Base-by-base conservation (phyloP, 2,113 vertebrate genomes). In the Xerus inauris region DNA sequence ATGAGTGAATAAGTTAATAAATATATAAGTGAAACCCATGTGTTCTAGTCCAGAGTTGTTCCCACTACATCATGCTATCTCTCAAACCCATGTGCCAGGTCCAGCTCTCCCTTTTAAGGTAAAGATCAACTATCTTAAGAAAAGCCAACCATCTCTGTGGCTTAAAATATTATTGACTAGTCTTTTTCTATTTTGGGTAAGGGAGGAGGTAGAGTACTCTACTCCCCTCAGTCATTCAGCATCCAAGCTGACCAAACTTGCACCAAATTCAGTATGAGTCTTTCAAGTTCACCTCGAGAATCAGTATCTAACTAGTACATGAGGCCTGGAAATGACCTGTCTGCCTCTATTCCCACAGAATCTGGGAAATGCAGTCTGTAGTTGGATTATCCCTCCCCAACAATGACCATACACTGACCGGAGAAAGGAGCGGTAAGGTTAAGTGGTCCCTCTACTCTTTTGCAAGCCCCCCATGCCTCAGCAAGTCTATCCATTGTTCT, bases 1-100 rank as follows among this genome's bases (percentile, higher is more conserved):
- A 93, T 87, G 51, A 83, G 42, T 88, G 40, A 87, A 71, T 79
- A 62, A 67, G 26, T 62, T 16, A 88, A 51, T 65, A 57, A 92
- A 57, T 54, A 19, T 89, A 89, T 47, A 89, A 89, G 32, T 92
- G 62, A 75, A 77, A 91, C 38, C 49, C 45, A 22, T 57, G 32
- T 83, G 87, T 79, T 80, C 57, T 38, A 79, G 64, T 72, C 24
- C 20, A 85, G 30, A 65, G 30, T 49, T 73, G 22, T 42, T 69
- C 85, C 69, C 76, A 22, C n/a, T 38, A 35, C 26, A 40, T 87
- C 49, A 57, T 35, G 16, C 11, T 87, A 2, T 40, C 45, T n/a
- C 20, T 89, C 59, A 91, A 72, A 91, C 76, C 17, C 42, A n/a
- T 47, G 14, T 14, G 6, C 51, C 24, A 73, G 1, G n/a, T 69